A percentile compares a stretch with the other conserved stretches of the same genome.
Conservation (phyloP, 92 coral and sea anemone species). For the Epizoanthus illoricatus region DNA sequence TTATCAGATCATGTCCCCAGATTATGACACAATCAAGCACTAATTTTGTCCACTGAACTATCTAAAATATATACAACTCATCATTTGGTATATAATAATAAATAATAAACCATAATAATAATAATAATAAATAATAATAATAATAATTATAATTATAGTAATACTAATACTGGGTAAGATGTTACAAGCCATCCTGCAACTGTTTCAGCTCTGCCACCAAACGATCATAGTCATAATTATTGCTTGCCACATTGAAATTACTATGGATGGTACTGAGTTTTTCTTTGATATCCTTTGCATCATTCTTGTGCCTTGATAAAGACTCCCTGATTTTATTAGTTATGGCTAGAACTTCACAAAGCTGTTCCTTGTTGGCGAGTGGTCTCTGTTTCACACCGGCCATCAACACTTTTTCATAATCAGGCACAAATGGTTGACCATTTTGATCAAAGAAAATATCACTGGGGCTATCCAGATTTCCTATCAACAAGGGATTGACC, state of each 20-base stretch:
- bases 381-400: constrained; percentile 4
- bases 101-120: no score
- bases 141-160: no score
- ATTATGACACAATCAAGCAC: no score
- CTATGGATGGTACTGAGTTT: not conserved
- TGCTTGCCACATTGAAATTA: not conserved
- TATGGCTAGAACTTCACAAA: not conserved
- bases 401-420: not conserved
- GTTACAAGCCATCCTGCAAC: no score
- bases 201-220: not conserved
- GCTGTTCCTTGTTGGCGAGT: not conserved
- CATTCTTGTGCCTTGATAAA: not conserved
- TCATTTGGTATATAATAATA: no score
- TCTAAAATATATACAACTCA: no score
- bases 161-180: no score
- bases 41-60: no score
- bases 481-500: constrained; percentile 16
- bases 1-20: no score
- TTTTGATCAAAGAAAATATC: constrained; percentile 5
- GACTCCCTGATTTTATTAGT: not conserved
- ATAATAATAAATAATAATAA: no score
- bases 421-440: not conserved
- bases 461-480: not conserved
- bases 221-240: not conserved
- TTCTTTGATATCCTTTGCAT: not conserved